Evolutionary conservation across 1,140 invertebrate genomes (phyloP).

Genomic region (Drosophila repleta): DNA sequence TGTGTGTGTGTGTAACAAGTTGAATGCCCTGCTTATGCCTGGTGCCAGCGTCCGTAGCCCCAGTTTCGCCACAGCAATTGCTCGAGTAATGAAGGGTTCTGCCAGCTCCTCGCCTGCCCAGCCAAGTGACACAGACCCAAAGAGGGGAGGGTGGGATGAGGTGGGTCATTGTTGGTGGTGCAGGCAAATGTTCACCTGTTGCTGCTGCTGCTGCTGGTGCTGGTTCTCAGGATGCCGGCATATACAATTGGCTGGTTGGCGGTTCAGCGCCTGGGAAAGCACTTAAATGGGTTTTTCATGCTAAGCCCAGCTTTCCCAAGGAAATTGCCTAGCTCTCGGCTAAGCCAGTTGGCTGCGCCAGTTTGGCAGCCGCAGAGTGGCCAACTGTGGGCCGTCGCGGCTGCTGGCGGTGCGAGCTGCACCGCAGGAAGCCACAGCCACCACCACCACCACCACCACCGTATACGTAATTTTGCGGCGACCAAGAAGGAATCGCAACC

Average conservation of each 20-base stretch:
- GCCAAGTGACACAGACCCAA: slow-evolving; percentile 32
- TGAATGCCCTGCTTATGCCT: slow-evolving; percentile 68
- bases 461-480: slow-evolving; percentile 74
- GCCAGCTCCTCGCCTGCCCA: slow-evolving; percentile 48
- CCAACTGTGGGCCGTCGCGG: slow-evolving; percentile 32
- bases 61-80: slow-evolving; percentile 26
- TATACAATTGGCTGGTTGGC: slow-evolving; percentile 43
- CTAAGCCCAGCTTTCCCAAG: slow-evolving; percentile 68
- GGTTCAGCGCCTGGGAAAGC: slow-evolving; percentile 73
- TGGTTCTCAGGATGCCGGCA: slow-evolving; percentile 67
- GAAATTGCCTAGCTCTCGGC: slow-evolving; percentile 63
- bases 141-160: neutral
- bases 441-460: slow-evolving; percentile 56
- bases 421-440: slow-evolving; percentile 56
- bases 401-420: slow-evolving; percentile 4
- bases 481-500: slow-evolving; percentile 74
- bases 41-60: slow-evolving; percentile 1
- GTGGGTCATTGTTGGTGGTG: slow-evolving; percentile 1
- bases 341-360: neutral
- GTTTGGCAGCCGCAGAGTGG: neutral
- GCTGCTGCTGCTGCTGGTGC: slow-evolving; percentile 6
- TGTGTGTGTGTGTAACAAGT: slow-evolving; percentile 50
- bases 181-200: slow-evolving; percentile 55
- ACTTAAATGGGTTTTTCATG: slow-evolving; percentile 80
- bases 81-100: slow-evolving; percentile 71